phyloP scores from a whole-genome alignment of 1,140 invertebrate species.

The Gryon sp. region DNA sequence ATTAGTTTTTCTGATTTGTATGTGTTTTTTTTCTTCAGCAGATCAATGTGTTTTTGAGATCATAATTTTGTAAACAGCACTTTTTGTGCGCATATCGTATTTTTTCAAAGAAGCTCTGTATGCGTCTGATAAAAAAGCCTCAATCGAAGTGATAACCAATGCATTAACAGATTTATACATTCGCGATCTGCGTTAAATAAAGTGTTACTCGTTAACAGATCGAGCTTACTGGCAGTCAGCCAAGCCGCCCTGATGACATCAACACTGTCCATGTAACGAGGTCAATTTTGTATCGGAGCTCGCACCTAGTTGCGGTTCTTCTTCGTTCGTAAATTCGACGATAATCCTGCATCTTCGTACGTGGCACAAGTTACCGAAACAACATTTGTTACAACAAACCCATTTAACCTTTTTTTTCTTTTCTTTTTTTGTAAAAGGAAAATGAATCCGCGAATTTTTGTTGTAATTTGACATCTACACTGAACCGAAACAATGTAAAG shows the following conservation, averaged over 20 bases:
- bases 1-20: too few relatives aligned
- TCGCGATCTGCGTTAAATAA: conserved; percentile 57
- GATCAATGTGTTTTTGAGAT: too few relatives aligned
- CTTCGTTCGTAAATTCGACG: conserved; percentile 29
- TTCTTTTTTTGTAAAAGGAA: too few relatives aligned
- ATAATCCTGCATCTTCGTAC: conserved; percentile 13
- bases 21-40: too few relatives aligned
- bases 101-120: too few relatives aligned
- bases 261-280: conserved; percentile 58
- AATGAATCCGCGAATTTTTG: too few relatives aligned
- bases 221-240: conserved; percentile 25
- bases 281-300: conserved; percentile 59
- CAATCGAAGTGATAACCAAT: too few relatives aligned
- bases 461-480: too few relatives aligned
- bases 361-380: not conserved
- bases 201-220: conserved; percentile 62
- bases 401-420: too few relatives aligned
- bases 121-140: too few relatives aligned
- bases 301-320: conserved; percentile 39
- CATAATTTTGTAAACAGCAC: not conserved
- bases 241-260: conserved; percentile 57
- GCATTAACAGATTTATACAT: conserved; percentile 60
- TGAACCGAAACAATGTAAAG: too few relatives aligned
- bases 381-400: not conserved
- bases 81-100: too few relatives aligned